These are phyloP conservation scores for Microcebus lehilahytsara DNA, from an alignment of 2,113 vertebrate species.

Conservation along the genomic window DNA sequence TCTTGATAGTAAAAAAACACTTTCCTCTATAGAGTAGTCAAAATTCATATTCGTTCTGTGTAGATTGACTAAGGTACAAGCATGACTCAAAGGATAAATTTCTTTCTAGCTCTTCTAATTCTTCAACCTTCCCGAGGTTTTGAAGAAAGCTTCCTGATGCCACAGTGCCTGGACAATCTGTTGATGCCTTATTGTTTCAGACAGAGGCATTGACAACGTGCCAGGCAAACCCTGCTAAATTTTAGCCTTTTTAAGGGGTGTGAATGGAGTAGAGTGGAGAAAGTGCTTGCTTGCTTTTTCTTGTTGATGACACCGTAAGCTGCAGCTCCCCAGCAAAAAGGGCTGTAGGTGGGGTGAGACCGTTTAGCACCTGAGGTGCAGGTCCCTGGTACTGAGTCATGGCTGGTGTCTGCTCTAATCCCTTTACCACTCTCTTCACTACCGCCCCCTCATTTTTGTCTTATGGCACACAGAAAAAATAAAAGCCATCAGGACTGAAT, in stretches of 20 bases:
- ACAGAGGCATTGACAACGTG: not conserved
- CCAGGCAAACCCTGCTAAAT: not conserved
- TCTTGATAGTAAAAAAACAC: not conserved
- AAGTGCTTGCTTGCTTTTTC: not conserved
- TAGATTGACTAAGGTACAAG: not conserved
- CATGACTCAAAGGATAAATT: not conserved
- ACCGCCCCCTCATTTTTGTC: not conserved
- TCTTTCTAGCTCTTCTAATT: not conserved
- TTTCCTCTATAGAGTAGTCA: not conserved
- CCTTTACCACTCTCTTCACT: not conserved
- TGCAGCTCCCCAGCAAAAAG: not conserved
- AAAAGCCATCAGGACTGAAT: not conserved
- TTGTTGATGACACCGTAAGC: not conserved
- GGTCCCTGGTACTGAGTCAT: constrained; percentile 17
- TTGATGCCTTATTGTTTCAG: not conserved
- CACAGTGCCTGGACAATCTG: not conserved
- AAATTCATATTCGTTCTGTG: not conserved
- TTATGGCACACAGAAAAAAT: not conserved
- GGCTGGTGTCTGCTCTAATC: not conserved
- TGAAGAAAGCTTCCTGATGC: not conserved
- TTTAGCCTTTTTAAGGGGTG: not conserved
- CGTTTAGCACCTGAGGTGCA: not conserved
- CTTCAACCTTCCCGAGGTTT: not conserved
- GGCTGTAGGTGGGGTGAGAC: not conserved
- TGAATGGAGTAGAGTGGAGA: not conserved